Base-by-base conservation (phyloP, 2,888 invertebrate genomes). In the Drosophila mulleri region DNA sequence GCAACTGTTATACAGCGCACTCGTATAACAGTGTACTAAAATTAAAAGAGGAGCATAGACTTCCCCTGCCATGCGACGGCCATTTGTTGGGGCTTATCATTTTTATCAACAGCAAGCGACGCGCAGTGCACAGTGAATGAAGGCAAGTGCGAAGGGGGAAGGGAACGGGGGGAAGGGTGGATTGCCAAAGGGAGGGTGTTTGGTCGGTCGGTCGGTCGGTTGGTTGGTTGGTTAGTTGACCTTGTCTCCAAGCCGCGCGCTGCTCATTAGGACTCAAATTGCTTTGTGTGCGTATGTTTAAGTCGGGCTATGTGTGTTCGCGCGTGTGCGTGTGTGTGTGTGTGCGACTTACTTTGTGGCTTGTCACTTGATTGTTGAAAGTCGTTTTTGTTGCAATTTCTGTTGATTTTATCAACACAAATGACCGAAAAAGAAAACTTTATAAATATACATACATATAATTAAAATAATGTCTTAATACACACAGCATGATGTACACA, bases 251-350 rank as follows among this genome's bases (percentile, higher is more conserved):
- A 71, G 81, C 64, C 64, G 66, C 54, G 60, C 66, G 75, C 61
- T 87, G 88, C 82, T 83, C 83, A 87, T 83, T 84, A 87, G 78
- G 71, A 72, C 72, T 65, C 23, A 70, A 82, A 84, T 80, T 70
- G 67, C 71, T 80, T 61, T 68, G 42, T 59, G 59, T 35, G 45
- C 23, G 26, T 57, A 26, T 59, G 44, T 35, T 35, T 53, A 29
- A 42, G 7, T 32, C 35, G 39, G 35, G 12, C 18, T 50, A 35
- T 48, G 29, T 44, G 32, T 61, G 57, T 4, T 14, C 37, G 37
- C 37, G 53, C 41, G 67, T 44, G 39, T 60, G 45, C 29, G 42
- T 37, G 29, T 48, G 50, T 23, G 44, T 53, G 16, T 45, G 61
- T 72, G 66, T 65, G 74, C 53, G 48, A 64, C 64, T 82, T 58